A percentile compares a stretch with the other conserved stretches of the same genome.
These are phyloP conservation scores for Harpagoxenus sublaevis DNA, from an alignment of 2,888 invertebrate genomes.

Conservation along the genomic window DNA sequence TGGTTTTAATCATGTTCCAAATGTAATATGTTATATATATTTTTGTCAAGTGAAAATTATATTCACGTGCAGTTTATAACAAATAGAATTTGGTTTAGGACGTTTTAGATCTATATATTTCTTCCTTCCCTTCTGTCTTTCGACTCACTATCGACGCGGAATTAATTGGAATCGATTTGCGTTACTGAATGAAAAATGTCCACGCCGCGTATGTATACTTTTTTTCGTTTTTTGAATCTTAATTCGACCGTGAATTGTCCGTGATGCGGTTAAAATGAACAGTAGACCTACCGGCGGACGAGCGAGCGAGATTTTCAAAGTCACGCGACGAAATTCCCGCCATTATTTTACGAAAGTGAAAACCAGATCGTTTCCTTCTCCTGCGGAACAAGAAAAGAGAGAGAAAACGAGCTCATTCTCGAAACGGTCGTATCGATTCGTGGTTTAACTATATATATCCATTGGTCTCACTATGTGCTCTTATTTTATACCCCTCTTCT, in stretches of 20 bases:
- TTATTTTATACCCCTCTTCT: neutral
- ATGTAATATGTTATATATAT: neutral
- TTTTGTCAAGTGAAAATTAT: neutral
- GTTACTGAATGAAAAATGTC: neutral
- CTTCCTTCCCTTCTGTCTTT: neutral
- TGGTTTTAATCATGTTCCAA: neutral
- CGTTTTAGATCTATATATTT: neutral
- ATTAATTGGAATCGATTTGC: neutral
- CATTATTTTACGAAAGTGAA: slow-evolving; percentile 13
- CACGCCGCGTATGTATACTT: neutral
- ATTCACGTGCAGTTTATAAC: neutral
- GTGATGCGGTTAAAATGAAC: neutral
- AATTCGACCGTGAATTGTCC: neutral
- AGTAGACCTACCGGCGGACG: neutral
- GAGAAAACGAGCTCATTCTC: slow-evolving; percentile 16
- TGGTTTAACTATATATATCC: slow-evolving; percentile 20
- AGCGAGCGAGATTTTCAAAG: slow-evolving; percentile 32
- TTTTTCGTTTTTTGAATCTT: neutral
- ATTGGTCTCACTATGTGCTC: neutral
- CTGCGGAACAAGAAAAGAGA: neutral
- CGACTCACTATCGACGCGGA: neutral
- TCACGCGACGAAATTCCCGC: neutral
- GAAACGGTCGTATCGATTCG: slow-evolving; percentile 32
- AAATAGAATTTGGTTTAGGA: neutral
- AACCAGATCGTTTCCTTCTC: neutral